Percentiles rank a stretch among this genome's conserved stretches.
Evolutionary conservation across 2,113 vertebrate genomes (phyloP).

Genomic region (Orcinus orca): DNA sequence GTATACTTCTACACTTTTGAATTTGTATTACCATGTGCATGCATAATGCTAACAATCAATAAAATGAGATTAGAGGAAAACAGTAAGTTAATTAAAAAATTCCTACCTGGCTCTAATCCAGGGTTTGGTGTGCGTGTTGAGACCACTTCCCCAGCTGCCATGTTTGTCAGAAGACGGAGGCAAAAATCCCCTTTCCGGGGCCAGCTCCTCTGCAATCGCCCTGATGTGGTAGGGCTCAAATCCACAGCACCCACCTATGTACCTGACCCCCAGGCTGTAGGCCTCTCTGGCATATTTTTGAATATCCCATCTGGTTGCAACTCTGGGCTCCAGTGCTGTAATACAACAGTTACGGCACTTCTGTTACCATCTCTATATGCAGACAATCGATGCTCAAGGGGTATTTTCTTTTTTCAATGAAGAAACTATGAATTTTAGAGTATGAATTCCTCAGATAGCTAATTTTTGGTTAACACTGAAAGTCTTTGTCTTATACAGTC

Average conservation of each 20-base stretch:
- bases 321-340: slow-evolving; percentile 82
- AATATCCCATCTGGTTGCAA: slow-evolving; percentile 94
- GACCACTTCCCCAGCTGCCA: slow-evolving; percentile 88
- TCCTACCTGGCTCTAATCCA: slow-evolving; percentile 95
- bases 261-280: slow-evolving; percentile 90
- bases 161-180: slow-evolving; percentile 93
- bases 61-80: neutral
- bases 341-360: neutral
- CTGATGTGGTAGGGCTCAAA: slow-evolving; percentile 95
- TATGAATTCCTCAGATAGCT: slow-evolving; percentile 85
- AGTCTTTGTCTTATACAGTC: slow-evolving; percentile 81
- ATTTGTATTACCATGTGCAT: neutral
- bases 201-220: slow-evolving; percentile 93
- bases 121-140: slow-evolving; percentile 96
- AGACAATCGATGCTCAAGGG: slow-evolving; percentile 79
- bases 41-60: neutral
- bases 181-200: slow-evolving; percentile 87
- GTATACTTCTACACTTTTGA: neutral
- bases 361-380: slow-evolving; percentile 85
- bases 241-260: slow-evolving; percentile 94
- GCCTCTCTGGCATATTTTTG: slow-evolving; percentile 94
- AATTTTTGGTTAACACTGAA: slow-evolving; percentile 28
- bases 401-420: neutral
- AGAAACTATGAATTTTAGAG: slow-evolving; percentile 64
- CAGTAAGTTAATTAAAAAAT: neutral